Percentiles rank a stretch among this genome's conserved stretches.
Evolutionary conservation across 1,140 invertebrate genomes (phyloP).

Genomic region (Drosophila navojoa): DNA sequence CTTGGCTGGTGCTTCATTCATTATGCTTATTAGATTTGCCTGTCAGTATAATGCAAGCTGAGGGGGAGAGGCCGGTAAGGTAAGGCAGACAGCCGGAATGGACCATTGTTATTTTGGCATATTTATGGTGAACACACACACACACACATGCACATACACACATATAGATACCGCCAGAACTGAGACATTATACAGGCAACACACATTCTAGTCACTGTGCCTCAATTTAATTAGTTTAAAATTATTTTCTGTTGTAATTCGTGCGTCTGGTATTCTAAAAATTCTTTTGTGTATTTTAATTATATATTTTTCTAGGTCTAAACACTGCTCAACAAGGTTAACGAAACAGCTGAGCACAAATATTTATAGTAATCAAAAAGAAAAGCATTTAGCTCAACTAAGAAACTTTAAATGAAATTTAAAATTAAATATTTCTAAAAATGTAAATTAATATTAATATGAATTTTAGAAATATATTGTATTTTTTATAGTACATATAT

Average conservation of each 20-base stretch:
- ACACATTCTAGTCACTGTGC: slow-evolving; percentile 36
- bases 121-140: slow-evolving; percentile 50
- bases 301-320: slow-evolving; percentile 41
- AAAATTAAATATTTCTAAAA: neutral
- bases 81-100: slow-evolving; percentile 7
- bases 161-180: slow-evolving; percentile 8
- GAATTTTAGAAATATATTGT: too few species aligned
- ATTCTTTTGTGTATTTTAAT: slow-evolving; percentile 27
- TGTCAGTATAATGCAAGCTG: slow-evolving; percentile 39
- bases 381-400: neutral
- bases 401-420: too few species aligned
- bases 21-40: slow-evolving; percentile 78
- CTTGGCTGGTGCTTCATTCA: slow-evolving; percentile 51
- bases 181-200: slow-evolving; percentile 26
- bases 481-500: too few species aligned
- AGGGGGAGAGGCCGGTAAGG: neutral
- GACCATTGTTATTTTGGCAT: slow-evolving; percentile 72
- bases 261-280: slow-evolving; percentile 42
- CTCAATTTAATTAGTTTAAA: slow-evolving; percentile 76
- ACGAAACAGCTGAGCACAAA: neutral
- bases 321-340: slow-evolving; percentile 20
- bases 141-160: neutral
- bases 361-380: neutral
- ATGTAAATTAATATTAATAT: neutral
- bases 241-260: slow-evolving; percentile 43